Conservation (phyloP, 64 coral and sea anemone species). For the Stylophora pistillata region DNA sequence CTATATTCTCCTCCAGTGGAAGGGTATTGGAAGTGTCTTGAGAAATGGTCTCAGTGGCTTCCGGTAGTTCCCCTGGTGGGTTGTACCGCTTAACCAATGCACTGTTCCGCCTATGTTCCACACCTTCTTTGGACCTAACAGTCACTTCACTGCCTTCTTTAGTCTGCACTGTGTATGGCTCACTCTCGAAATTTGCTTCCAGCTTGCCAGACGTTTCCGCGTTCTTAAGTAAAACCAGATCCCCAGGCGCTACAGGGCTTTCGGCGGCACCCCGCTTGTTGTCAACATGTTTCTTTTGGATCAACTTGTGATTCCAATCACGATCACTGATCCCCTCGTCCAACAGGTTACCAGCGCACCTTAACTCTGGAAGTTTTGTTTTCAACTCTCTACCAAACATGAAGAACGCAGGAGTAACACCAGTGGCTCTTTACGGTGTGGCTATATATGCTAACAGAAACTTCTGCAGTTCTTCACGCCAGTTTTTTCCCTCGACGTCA, state of each 20-base stretch:
- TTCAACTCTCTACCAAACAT: constrained; percentile 14
- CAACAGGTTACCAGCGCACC: neutral
- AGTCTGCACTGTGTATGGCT: too few relatives aligned
- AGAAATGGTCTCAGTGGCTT: neutral
- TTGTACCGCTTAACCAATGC: neutral
- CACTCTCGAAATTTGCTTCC: too few relatives aligned
- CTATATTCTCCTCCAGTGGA: constrained; percentile 14
- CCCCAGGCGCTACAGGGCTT: too few relatives aligned
- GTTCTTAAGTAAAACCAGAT: too few relatives aligned
- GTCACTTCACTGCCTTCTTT: too few relatives aligned
- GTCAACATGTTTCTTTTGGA: too few relatives aligned
- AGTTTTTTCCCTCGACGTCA: neutral
- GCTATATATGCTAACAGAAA: constrained; percentile 9
- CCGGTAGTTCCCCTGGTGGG: constrained; percentile 2
- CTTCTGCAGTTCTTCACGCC: neutral
- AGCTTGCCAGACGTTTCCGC: too few relatives aligned
- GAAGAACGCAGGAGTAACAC: neutral
- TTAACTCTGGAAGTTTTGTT: neutral
- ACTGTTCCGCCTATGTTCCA: too few relatives aligned
- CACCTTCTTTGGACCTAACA: too few relatives aligned
- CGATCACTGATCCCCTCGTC: neutral
- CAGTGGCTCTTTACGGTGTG: neutral
- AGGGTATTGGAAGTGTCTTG: constrained; percentile 5
- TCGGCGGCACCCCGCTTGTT: too few relatives aligned
- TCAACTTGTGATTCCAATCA: neutral